Evolutionary conservation across 2,888 invertebrate genomes (phyloP), one percentile per base, ranked within the genome.

Genomic region (Idaea straminata): DNA sequence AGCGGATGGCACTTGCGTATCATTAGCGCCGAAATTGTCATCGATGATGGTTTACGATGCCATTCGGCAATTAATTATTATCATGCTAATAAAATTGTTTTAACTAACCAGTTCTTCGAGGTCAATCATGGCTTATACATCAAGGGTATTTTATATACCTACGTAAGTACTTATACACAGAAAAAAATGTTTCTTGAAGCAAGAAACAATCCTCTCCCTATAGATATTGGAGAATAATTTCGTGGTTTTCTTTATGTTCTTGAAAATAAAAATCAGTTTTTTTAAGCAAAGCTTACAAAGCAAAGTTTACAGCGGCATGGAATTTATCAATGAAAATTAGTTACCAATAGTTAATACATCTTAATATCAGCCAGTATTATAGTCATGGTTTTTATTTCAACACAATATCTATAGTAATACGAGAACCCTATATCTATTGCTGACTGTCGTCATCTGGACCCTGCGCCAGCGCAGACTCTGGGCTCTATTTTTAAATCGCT

Each of bases 31-130:
- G 69, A 73, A 78, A 76, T 77, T 77, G 77, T 73, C 74, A 57
- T 15, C 35, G 64, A 61, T 16, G 59, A 64, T 82, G 81, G 79
- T 84, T 83, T 81, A 82, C 81, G 80, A 82, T 7, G 70, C 76
- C 68, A 66, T 77, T 80, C 80, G 74, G 75, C 79, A 82, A 82
- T 78, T 77, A 77, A 89, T 89, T 89, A 89, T 89, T 89, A 89
- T 77, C 88, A 88, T 89, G 85, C 81, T 85, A 89, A 90, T 89
- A 75, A 86, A 83, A 83, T 83, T 77, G 80, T 83, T 86, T 83
- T 82, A 81, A 74, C 76, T 25, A 82, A 84, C 83, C 82, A 78
- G 82, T 82, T 81, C 68, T 72, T 69, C 74, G 78, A 78, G 77
- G 75, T 74, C 74, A 47, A 7, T 47, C 47, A 47, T 47, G 10